These are phyloP conservation scores for Dusona sp. DNA, from an alignment of 2,888 invertebrate species.

Conservation along the genomic window DNA sequence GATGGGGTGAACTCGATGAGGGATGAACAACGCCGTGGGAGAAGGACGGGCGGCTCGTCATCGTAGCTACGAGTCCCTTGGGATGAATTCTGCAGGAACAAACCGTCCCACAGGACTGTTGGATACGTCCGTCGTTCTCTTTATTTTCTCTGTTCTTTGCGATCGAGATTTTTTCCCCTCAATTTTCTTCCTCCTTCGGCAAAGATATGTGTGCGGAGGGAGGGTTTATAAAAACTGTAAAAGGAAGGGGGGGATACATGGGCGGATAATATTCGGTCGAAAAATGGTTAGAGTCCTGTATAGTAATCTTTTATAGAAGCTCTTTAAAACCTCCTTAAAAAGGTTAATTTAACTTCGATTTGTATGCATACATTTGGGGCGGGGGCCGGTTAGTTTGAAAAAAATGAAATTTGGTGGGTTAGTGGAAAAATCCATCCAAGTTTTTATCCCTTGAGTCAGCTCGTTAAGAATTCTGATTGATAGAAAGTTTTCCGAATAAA, in stretches of 20 bases:
- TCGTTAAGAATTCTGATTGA: neutral
- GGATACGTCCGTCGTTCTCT: conserved; percentile 70
- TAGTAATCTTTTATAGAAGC: neutral
- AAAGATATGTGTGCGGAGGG: conserved; percentile 1
- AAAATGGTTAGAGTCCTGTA: neutral
- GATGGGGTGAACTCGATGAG: conserved; percentile 53
- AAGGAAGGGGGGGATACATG: neutral
- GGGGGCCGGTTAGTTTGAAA: too few relatives aligned
- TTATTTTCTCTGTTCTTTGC: conserved; percentile 56
- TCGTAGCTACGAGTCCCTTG: conserved; percentile 76
- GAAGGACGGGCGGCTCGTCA: neutral
- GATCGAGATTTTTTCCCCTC: conserved; percentile 46
- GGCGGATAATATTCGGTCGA: neutral
- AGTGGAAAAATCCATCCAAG: neutral
- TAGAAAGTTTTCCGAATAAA: neutral
- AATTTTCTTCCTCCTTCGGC: neutral
- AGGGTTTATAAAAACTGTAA: neutral
- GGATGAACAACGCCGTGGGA: conserved; percentile 36
- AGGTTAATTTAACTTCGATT: neutral
- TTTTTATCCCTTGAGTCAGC: too few relatives aligned
- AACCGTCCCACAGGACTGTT: conserved; percentile 80
- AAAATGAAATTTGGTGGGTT: neutral
- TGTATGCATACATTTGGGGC: too few relatives aligned
- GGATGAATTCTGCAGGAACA: conserved; percentile 80
- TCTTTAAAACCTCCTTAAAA: neutral